Evolutionary conservation across 2,888 invertebrate genomes (phyloP), one percentile per base, ranked within the genome.

Genomic region (Criorhina ranunculi): DNA sequence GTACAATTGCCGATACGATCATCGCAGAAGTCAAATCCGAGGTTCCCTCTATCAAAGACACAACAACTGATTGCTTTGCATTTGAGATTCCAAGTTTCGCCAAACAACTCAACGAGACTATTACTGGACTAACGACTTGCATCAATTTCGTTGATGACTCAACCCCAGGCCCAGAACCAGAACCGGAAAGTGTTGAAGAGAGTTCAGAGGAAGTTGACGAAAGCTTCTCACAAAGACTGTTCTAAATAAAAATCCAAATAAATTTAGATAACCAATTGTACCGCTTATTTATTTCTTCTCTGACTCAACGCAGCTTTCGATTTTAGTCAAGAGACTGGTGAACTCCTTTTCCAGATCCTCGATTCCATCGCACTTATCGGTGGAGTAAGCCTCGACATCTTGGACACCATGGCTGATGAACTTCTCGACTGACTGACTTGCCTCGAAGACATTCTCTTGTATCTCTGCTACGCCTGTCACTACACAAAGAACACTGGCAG

Each of bases 131-230:
- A 0, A 17, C 11, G 1, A 57, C 55, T 11, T 79, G 83, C 42
- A 31, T 69, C n/a, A 69, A 46, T 8, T 83, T 83, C 37, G 57
- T 79, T 4, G 83, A 83, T 33, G 73, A 79, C 12, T 79, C 79
- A 8, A 83, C 66, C 3, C 9, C 24, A 12, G 57, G 62, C 7
- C 79, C 83, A 7, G 79, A 75, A 9, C 73, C 51, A 4, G 79
- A 83, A 42, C 83, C 79, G 4, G 83, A 64, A 37, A 79, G 62
- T 7, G 12, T 1, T 0, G 83, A 83, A 11, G 72, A 79, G 8
- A 62, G 7, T 7, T 46, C 4, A 15, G 60, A 67, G 29, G 57
- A 55, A 15, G 5, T 11, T 2, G 59, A 19, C 29, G 4, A 0
- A 51, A 7, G 3, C 15, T 12, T 8, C 15, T 11, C 9, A 15